phyloP scores from a whole-genome alignment of 2,797 vertebrate genomes.

The Alauda arvensis region DNA sequence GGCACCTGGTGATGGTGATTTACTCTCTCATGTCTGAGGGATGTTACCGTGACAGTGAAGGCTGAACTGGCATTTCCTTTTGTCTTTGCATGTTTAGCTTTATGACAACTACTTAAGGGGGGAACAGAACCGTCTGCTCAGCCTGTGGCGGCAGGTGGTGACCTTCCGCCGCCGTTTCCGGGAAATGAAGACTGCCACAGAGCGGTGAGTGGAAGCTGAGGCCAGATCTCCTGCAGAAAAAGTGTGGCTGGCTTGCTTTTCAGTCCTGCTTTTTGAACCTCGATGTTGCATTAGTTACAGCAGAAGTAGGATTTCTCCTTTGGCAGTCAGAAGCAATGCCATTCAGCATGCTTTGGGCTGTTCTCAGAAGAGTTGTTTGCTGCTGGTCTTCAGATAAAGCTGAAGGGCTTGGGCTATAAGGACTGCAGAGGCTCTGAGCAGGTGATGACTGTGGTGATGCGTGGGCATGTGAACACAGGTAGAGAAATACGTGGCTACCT shows the following conservation, averaged over 20 bases:
- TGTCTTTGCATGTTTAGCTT: slow-evolving; percentile 63
- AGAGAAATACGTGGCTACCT: background rate
- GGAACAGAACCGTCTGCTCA: slow-evolving; percentile 76
- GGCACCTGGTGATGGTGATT: background rate
- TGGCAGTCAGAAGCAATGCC: background rate
- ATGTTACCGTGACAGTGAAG: background rate
- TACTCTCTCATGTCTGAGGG: background rate
- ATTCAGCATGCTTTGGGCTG: background rate
- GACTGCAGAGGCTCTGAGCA: background rate
- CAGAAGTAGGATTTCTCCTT: background rate
- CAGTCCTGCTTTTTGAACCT: background rate
- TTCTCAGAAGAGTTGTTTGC: background rate
- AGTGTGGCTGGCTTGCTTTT: background rate
- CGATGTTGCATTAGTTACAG: fast-evolving
- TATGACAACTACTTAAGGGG: slow-evolving; percentile 66
- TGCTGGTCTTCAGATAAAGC: background rate
- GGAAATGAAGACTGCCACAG: slow-evolving; percentile 84
- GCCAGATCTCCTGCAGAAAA: background rate
- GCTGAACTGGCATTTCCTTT: slow-evolving; percentile 4
- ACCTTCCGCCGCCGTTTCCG: slow-evolving; percentile 81
- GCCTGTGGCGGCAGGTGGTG: slow-evolving; percentile 82
- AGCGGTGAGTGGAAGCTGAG: slow-evolving; percentile 74
- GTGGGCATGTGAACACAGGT: background rate
- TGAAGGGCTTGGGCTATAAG: background rate
- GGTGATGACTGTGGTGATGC: background rate